Conservation (phyloP, 2,797 vertebrate species). For the Hippopotamyrus pictus region DNA sequence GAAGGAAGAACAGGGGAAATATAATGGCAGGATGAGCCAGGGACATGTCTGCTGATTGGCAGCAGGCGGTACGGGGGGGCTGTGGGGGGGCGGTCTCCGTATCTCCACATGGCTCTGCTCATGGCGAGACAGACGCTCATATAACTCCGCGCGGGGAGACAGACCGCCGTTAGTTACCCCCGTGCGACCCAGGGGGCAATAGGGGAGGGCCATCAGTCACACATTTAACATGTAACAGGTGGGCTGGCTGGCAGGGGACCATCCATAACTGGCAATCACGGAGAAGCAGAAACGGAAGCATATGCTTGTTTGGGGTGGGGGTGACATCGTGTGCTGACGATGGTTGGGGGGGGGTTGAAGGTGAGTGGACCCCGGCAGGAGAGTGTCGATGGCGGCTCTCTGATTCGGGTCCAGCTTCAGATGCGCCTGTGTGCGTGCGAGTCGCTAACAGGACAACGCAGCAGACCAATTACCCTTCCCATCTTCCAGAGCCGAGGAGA, state of each 20-base stretch:
- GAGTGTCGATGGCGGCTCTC: background rate
- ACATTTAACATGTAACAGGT: background rate
- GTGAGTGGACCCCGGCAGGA: background rate
- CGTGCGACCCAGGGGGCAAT: background rate
- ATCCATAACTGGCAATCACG: background rate
- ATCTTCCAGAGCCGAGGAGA: background rate
- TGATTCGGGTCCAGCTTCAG: background rate
- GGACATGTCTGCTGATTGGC: background rate
- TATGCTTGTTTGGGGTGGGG: background rate
- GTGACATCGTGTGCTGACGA: background rate
- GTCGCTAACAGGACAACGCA: background rate
- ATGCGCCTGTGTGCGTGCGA: background rate
- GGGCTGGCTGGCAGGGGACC: background rate
- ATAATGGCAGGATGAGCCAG: constrained; percentile 13
- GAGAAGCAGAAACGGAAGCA: background rate
- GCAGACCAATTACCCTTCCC: background rate
- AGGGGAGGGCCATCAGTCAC: background rate
- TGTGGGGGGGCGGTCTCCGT: background rate
- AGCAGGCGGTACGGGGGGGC: background rate
- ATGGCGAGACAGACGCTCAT: background rate
- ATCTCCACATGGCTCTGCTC: background rate
- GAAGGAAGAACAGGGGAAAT: constrained; percentile 35
- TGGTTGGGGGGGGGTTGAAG: background rate
- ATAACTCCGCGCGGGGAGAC: background rate
- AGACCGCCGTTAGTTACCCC: background rate